Evolutionary conservation across 2,113 vertebrate species (phyloP), one percentile per base, ranked within the genome.

Genomic region (Podarcis raffonei): DNA sequence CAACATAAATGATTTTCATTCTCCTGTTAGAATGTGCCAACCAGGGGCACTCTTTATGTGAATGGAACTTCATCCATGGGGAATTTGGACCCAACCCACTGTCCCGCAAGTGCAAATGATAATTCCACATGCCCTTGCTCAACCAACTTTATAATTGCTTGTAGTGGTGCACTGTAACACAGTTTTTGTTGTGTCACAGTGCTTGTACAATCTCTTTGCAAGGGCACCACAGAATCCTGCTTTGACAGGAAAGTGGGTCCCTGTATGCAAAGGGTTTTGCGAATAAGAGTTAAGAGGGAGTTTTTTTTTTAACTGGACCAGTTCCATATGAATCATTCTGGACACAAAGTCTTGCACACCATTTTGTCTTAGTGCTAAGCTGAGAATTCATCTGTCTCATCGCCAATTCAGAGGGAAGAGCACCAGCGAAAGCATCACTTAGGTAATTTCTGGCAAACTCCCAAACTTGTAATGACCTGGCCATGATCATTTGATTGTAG

Each of bases 401-500:
- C n/a, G 3, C 77, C 76, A 72, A 87, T 81, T 86, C 27, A 4
- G 48, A 78, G 32, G 0, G 22, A 7, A 0, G 0, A 7, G 6
- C 22, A 22, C 0, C 11, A 90, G 65, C 2, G 3, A 53, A 32
- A 90, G 48, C 39, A 87, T 81, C 90, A 93, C 86, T 88, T 89
- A 77, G 69, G 88, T 88, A 69, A 5, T 37, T 48, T 85, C 89
- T 92, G 91, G 89, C 85, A 6, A 6, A n/a, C 39, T 89, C 81
- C 76, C 94, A 93, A 6, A 78, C 42, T 8, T 5, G 2, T 84
- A 89, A 57, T 75, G 89, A 82, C 72, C 85, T 89, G 48, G n/a
- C 76, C 69, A 42, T 89, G 76, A 89, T 91, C 82, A 82, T 92
- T 86, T 75, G 71, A 4, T 85, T 59, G 6, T 77, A 80, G 83